phyloP scores from a whole-genome alignment of 2,113 vertebrate species.

The Rallus limicola region DNA sequence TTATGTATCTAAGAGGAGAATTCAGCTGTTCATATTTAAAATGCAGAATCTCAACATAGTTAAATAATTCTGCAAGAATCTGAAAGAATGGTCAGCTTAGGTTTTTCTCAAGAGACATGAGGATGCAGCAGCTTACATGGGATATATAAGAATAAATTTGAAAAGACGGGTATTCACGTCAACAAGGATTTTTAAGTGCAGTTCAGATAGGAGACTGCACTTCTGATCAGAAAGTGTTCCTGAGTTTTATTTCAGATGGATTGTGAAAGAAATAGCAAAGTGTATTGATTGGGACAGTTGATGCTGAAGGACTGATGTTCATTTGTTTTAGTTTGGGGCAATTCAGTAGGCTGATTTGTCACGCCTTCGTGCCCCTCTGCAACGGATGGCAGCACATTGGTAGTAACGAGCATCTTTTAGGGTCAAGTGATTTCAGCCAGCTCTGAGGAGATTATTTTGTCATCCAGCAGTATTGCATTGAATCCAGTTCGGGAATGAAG shows the following conservation, averaged over 20 bases:
- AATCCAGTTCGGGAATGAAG: not conserved
- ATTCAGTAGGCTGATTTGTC: not conserved
- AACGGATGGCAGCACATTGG: not conserved
- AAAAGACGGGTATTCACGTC: not conserved
- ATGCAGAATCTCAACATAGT: not conserved
- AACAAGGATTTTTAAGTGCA: not conserved
- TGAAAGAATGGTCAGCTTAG: not conserved
- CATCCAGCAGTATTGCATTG: not conserved
- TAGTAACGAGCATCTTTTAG: not conserved
- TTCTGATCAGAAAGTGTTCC: not conserved
- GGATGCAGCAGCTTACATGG: not conserved
- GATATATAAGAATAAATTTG: not conserved
- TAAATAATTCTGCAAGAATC: not conserved
- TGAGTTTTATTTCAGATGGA: not conserved
- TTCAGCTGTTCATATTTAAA: conserved; percentile 29
- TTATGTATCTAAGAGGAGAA: conserved; percentile 15
- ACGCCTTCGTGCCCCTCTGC: not conserved
- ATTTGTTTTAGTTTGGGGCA: not conserved
- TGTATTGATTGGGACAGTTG: not conserved
- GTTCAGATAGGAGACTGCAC: not conserved
- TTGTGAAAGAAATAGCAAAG: not conserved
- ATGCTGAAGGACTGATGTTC: not conserved
- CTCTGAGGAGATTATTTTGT: not conserved
- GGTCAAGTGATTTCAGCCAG: not conserved
- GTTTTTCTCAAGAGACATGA: not conserved